Base-by-base conservation (phyloP, 2,888 invertebrate species). In the Tridacna crocea region DNA sequence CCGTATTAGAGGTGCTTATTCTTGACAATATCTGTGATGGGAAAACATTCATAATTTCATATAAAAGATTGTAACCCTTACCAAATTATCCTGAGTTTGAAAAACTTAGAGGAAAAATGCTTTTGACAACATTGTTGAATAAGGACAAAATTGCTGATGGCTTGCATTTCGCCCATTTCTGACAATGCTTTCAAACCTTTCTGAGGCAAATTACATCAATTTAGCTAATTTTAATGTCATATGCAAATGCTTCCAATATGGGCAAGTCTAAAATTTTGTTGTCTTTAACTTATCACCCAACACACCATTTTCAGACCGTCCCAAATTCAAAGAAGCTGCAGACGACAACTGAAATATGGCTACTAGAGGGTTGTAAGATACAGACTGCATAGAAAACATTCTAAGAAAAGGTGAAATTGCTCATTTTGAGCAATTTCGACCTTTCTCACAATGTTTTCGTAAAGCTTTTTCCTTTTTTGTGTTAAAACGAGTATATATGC, bases 61-160 rank as follows among this genome's bases (percentile, higher is more conserved):
- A 19, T n/a, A 55, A 55, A 19, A 19, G n/a, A 6, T n/a, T n/a
- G 3, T 55, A 60, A 60, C 60, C n/a, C 60, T 19, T 12, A 60
- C 24, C 24, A 60, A 11, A 19, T 60, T 60, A 36, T 36, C 36
- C 36, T 8, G 60, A 22, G 60, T 60, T n/a, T 19, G n/a, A 22
- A 60, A 10, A n/a, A n/a, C 6, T n/a, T n/a, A 11, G 22, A 61
- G n/a, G 24, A 22, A 61, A 10, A 61, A n/a, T 0, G 22, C 61
- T n/a, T 61, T 12, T 13, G 61, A 22, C 4, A n/a, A 61, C n/a
- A 61, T 22, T 1, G 22, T 24, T 2, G 36, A 61, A 61, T n/a
- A 61, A n/a, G 61, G 61, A 61, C 10, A 61, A 61, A n/a, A n/a
- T n/a, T 17, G 61, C 61, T 61, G 19, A 22, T 61, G n/a, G n/a